phyloP scores from a whole-genome alignment of 2,113 vertebrate genomes.

The Notarius quadriscutis region DNA sequence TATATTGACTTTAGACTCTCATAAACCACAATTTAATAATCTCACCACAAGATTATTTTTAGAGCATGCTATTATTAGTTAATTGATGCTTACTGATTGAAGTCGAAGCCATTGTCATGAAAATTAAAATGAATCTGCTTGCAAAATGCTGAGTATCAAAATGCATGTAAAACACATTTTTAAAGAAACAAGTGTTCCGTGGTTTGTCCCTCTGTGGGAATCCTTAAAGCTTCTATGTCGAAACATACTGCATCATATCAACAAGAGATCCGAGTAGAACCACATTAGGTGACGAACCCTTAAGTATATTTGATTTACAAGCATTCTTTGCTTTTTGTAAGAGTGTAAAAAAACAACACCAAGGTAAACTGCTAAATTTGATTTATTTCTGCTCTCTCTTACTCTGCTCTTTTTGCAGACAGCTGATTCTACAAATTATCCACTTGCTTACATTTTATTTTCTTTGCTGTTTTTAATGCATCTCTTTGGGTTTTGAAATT shows the following conservation, averaged over 20 bases:
- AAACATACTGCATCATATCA: neutral
- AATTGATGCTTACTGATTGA: constrained; percentile 7
- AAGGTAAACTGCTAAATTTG: neutral
- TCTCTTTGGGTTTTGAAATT: neutral
- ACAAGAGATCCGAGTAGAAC: neutral
- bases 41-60: neutral
- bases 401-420: neutral
- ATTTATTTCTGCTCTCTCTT: neutral
- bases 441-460: neutral
- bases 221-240: neutral
- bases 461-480: neutral
- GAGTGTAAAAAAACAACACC: neutral
- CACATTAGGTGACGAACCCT: neutral
- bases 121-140: constrained; percentile 2
- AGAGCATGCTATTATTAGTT: neutral
- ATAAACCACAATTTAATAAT: constrained; percentile 13
- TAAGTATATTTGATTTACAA: too few relatives aligned
- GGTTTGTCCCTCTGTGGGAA: neutral
- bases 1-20: neutral
- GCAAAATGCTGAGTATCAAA: neutral
- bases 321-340: neutral
- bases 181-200: neutral
- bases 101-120: neutral
- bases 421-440: neutral
- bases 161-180: neutral